Base-by-base conservation (phyloP, 2,888 invertebrate genomes). In the Eupelmus urozonus region DNA sequence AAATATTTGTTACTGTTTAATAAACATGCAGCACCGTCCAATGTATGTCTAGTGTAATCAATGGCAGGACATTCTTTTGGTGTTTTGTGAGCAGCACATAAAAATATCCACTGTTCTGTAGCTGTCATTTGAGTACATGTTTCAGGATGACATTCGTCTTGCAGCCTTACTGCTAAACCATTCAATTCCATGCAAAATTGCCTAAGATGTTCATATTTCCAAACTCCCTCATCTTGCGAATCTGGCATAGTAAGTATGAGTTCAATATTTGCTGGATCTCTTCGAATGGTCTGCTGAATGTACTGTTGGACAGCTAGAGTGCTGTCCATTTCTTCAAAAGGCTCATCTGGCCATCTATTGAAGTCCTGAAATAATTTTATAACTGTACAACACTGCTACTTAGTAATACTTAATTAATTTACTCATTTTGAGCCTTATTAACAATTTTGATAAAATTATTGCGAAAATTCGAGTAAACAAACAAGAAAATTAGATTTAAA, bases 1-100 rank as follows among this genome's bases (percentile, higher is more conserved):
- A 99, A 99, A 91, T 99, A 99, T 93, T 99, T 99, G 91, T 98
- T 99, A 91, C 98, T 98, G 91, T 99, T 99, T 81, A 99, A 93
- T 85, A 99, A 92, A 91, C 98, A 98, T 82, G 99, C 98, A 82
- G 99, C 99, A 42, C 99, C 99, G 91, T 99, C 99, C 81, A 99
- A 92, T 57, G 99, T 99, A 89, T 99, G 99, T 84, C 99, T 93
- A 1, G 99, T 99, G 88, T 99, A 99, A 91, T 99, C 99, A 89
- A 99, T 99, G 71, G 99, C 99, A 76, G 99, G 97, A 90, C 99
- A 99, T 93, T 99, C 99, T 91, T 99, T 99, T 53, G 99, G 99
- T 81, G 99, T 99, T 92, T 99, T 99, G 90, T 99, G 99, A 55
- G 99, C 99, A 77, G 99, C 99, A 92, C 99, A 99, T 71, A 99